Evolutionary conservation across 2,797 vertebrate species (phyloP).

Genomic region (Pterois miles): DNA sequence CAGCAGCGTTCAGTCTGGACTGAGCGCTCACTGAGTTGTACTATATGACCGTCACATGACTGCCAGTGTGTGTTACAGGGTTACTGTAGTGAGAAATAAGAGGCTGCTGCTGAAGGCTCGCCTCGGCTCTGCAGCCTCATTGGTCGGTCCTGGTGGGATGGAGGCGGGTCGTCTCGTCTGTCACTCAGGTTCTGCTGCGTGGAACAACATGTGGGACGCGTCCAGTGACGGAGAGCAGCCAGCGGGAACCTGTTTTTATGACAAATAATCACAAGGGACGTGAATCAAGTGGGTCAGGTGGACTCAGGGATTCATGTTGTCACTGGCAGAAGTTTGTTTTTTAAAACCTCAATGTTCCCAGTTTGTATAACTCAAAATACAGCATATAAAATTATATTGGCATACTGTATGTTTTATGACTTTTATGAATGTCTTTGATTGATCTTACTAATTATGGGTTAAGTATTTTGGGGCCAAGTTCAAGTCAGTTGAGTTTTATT

Average conservation of each 20-base stretch:
- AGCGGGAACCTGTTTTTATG: neutral
- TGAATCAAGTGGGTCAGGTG: neutral
- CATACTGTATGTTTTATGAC: too few species aligned
- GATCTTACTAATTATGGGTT: neutral
- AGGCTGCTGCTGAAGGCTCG: conserved; percentile 92
- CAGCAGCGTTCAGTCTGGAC: conserved; percentile 54
- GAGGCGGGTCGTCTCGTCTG: conserved; percentile 57
- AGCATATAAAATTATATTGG: too few species aligned
- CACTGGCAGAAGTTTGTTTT: neutral
- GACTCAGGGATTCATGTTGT: neutral
- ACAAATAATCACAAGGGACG: neutral
- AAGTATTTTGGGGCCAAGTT: neutral
- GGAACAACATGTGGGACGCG: conserved; percentile 50
- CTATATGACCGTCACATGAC: conserved; percentile 86
- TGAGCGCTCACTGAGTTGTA: conserved; percentile 75
- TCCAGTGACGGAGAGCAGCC: neutral
- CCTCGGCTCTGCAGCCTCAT: conserved; percentile 81
- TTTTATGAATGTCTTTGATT: neutral
- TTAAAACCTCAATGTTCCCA: neutral
- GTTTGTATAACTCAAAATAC: neutral
- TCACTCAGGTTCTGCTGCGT: conserved; percentile 54
- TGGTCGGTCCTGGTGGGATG: conserved; percentile 73
- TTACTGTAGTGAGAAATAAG: conserved; percentile 68
- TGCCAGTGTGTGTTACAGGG: conserved; percentile 41
- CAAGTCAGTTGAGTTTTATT: neutral